Evolutionary conservation across 30 jellyfish, hydroid and myxozoan genomes (phyloP).

Genomic region (Aurelia sp.): DNA sequence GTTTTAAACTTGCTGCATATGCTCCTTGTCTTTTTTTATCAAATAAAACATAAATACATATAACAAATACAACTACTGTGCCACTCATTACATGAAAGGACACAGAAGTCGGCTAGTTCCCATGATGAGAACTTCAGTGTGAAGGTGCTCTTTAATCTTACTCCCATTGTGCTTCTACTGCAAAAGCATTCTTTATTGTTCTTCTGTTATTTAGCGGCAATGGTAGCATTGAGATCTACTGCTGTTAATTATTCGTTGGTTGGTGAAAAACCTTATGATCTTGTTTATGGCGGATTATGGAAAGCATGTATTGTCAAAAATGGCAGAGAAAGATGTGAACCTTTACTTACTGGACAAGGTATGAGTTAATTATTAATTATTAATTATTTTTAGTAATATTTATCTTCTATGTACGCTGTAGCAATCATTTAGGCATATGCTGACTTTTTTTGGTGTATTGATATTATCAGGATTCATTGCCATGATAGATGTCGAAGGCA

Average conservation of each 20-base stretch:
- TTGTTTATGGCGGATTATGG: conserved; percentile 80
- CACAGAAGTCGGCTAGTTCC: too few relatives aligned
- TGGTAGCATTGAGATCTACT: conserved; percentile 65
- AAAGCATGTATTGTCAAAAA: conserved; percentile 62
- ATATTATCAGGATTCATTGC: too few relatives aligned
- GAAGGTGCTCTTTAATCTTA: neutral
- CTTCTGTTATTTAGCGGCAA: conserved; percentile 47
- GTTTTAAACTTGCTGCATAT: neutral
- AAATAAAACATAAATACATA: too few relatives aligned
- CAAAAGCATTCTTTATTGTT: neutral
- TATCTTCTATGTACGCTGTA: too few relatives aligned
- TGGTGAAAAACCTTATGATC: conserved; percentile 79
- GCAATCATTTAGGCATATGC: too few relatives aligned
- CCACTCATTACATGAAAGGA: too few relatives aligned
- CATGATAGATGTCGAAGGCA: too few relatives aligned
- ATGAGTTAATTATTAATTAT: neutral
- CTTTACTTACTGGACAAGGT: conserved; percentile 61
- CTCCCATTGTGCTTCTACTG: neutral
- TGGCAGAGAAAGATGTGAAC: conserved; percentile 45
- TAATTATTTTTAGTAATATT: too few relatives aligned
- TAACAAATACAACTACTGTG: too few relatives aligned
- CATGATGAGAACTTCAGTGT: too few relatives aligned
- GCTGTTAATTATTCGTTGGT: conserved; percentile 73
- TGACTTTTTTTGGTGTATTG: too few relatives aligned
- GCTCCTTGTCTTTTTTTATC: too few relatives aligned